Evolutionary conservation across 2,797 vertebrate genomes (phyloP).

Genomic region (Champsocephalus gunnari): DNA sequence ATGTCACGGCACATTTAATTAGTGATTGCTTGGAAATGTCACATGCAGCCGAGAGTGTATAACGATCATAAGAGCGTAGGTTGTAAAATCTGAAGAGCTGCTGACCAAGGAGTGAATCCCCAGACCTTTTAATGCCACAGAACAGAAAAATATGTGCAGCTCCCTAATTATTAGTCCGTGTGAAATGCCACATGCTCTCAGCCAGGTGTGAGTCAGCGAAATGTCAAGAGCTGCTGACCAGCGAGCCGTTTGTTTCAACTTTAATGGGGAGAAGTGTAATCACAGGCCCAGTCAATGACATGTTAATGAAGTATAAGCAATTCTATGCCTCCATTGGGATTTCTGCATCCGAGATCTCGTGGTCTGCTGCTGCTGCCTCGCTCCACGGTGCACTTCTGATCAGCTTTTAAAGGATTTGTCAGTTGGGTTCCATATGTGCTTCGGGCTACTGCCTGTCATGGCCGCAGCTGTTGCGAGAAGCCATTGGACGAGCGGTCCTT

Average conservation of each 20-base stretch:
- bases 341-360: slow-evolving; percentile 21
- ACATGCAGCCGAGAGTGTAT: slow-evolving; percentile 39
- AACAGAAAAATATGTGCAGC: slow-evolving; percentile 11
- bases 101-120: slow-evolving; percentile 39
- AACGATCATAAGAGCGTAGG: slow-evolving; percentile 28
- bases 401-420: slow-evolving; percentile 45
- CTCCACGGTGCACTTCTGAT: slow-evolving; percentile 11
- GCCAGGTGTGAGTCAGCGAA: slow-evolving; percentile 58
- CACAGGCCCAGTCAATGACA: slow-evolving; percentile 24
- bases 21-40: slow-evolving; percentile 67
- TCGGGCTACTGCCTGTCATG: slow-evolving; percentile 29
- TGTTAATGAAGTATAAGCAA: slow-evolving; percentile 50
- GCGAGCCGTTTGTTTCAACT: slow-evolving; percentile 29
- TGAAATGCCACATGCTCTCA: slow-evolving; percentile 65
- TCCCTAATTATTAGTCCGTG: slow-evolving; percentile 51
- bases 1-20: slow-evolving; percentile 49
- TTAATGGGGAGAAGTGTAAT: slow-evolving; percentile 29
- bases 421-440: slow-evolving; percentile 18
- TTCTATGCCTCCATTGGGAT: slow-evolving; percentile 13
- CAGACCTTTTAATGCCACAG: slow-evolving; percentile 44
- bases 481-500: slow-evolving; percentile 39
- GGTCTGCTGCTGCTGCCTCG: not conserved
- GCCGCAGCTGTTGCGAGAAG: slow-evolving; percentile 44
- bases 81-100: slow-evolving; percentile 49
- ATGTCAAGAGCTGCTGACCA: slow-evolving; percentile 71